These are phyloP conservation scores for Graptemys geographica DNA, from an alignment of 2,797 vertebrate genomes.

Conservation along the genomic window DNA sequence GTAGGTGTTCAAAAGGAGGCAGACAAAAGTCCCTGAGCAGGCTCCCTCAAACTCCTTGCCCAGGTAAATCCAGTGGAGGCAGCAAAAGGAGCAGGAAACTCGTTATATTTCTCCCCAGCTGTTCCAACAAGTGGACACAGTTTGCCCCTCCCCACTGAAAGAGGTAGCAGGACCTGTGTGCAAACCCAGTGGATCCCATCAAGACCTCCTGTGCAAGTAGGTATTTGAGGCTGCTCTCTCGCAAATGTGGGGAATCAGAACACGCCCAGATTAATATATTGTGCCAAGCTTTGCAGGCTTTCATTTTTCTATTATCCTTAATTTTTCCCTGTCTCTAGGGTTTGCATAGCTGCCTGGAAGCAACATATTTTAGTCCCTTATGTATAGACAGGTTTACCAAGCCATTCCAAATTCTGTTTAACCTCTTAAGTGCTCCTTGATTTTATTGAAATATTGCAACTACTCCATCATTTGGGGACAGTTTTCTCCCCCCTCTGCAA, in stretches of 20 bases:
- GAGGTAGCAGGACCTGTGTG: neutral
- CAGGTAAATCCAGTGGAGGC: neutral
- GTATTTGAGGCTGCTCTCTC: neutral
- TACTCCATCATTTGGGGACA: neutral
- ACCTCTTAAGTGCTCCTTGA: neutral
- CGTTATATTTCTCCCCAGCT: neutral
- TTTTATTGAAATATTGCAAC: neutral
- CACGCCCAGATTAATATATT: neutral
- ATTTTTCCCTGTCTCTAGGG: neutral
- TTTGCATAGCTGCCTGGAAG: neutral
- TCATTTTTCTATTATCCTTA: neutral
- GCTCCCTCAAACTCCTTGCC: neutral
- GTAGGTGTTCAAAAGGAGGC: neutral
- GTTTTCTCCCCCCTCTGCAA: neutral
- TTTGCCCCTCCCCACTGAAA: neutral
- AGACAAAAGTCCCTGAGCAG: neutral
- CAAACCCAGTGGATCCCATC: neutral
- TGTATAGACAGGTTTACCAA: neutral
- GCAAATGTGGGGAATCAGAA: neutral
- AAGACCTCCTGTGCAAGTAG: accelerated
- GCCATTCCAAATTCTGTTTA: neutral
- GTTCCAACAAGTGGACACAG: neutral
- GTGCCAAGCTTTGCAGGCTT: neutral
- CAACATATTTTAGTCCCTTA: neutral
- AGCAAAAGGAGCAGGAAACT: neutral